Percentiles rank a stretch among this genome's conserved stretches.
Conservation (phyloP, 2,888 invertebrate species). For the Rhyacophila evoluta region DNA sequence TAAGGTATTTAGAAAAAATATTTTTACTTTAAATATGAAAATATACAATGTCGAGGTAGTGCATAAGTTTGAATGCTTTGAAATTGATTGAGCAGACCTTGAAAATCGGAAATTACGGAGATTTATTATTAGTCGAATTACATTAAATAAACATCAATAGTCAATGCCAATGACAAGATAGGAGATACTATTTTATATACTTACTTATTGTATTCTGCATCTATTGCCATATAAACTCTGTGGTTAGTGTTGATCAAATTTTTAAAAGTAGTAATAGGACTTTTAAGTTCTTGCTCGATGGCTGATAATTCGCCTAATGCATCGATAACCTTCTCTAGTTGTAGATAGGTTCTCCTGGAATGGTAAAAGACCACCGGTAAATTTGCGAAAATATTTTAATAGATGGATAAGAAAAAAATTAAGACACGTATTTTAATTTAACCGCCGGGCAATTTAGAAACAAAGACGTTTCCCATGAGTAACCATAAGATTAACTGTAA, state of each 20-base stretch:
- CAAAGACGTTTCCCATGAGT: constrained; percentile 15
- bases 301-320: constrained; percentile 49
- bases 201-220: constrained; percentile 47
- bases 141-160: no score
- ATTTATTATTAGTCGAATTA: no score
- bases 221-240: constrained; percentile 50
- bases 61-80: no score
- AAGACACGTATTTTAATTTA: not conserved
- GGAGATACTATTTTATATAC: no score
- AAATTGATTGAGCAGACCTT: no score
- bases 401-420: not conserved
- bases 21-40: no score
- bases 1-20: no score
- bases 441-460: not conserved
- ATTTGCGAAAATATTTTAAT: constrained; percentile 27
- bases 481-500: constrained; percentile 9
- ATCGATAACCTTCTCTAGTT: constrained; percentile 50
- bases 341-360: constrained; percentile 43
- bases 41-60: no score
- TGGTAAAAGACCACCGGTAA: not conserved
- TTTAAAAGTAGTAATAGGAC: constrained; percentile 51
- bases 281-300: constrained; percentile 47
- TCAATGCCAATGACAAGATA: no score
- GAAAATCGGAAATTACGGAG: no score
- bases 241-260: constrained; percentile 51